Base-by-base conservation (phyloP, 35 echinoderm and acorn worm genomes). In the Lytechinus variegatus region DNA sequence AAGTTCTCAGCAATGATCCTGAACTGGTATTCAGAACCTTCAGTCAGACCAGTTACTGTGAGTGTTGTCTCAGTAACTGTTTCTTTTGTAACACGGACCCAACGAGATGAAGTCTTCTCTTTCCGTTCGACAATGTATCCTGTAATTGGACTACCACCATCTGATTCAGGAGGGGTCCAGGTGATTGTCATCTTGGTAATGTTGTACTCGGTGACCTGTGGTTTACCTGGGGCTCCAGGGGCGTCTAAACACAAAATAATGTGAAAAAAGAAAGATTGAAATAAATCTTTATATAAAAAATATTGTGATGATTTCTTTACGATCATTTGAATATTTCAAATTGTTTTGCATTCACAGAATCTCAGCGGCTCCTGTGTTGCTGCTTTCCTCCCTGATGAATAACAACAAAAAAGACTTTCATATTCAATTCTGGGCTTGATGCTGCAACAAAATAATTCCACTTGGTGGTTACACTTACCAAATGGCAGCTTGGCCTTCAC, bases 101-200 rank as follows among this genome's bases (percentile, higher is more conserved):
- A 97, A 79, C 95, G 58, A 6, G 95, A 92, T 54, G 92, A 61
- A 11, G 94, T 95, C 53, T 95, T 97, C 54, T 97, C 95, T 51
- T 96, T 95, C 0, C 95, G 91, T 94, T 97, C 96, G 8, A 96
- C 86, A 28, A 91, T 58, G 92, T 96, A 97, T 44, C 96, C 93
- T 16, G 96, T 97, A 52, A 97, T 54, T 52, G 95, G 94, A 93
- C 94, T 95, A 52, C 96, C 96, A 87, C 96, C 96, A 27, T 97
- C 96, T 53, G 44, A 86, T 54, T 93, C 71, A 7, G 96, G 96
- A 52, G 92, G 86, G 87, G 95, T 89, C 96, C 96, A 97, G 3
- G 96, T 97, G 54, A 97, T 92, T 29, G 96, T 97, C 28, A 97
- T 94, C 93, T 94, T n/a, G 29, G 54, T 96, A 29, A 54, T 87